A percentile compares a stretch with the other conserved stretches of the same genome.
Conservation (phyloP, 2,888 invertebrate species). For the Drosophila helvetica region DNA sequence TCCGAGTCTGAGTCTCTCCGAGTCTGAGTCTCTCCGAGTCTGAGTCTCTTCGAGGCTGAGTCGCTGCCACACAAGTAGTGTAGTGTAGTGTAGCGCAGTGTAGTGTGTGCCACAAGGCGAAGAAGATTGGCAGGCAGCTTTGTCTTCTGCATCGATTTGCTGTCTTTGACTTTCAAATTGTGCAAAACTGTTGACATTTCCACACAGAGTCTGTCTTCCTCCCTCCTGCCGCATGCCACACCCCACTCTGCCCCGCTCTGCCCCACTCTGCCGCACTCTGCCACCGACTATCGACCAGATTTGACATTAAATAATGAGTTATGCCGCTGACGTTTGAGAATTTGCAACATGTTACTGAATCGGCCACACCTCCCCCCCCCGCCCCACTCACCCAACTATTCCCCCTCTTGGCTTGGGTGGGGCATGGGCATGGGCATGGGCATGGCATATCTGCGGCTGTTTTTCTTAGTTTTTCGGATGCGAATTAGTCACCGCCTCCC, state of each 20-base stretch:
- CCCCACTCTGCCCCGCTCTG: slow-evolving; percentile 9
- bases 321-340: slow-evolving; percentile 72
- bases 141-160: slow-evolving; percentile 38
- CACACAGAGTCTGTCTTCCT: slow-evolving; percentile 27
- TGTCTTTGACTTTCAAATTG: slow-evolving; percentile 67
- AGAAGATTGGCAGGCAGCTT: not conserved
- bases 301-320: slow-evolving; percentile 79
- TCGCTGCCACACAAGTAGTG: slow-evolving; percentile 52
- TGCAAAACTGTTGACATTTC: slow-evolving; percentile 67
- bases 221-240: not conserved
- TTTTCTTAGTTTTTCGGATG: slow-evolving; percentile 22
- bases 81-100: not conserved
- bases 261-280: slow-evolving; percentile 16
- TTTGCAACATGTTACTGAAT: slow-evolving; percentile 61
- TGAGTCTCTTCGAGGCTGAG: slow-evolving; percentile 18
- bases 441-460: slow-evolving; percentile 7
- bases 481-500: slow-evolving; percentile 58
- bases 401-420: slow-evolving; percentile 13
- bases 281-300: slow-evolving; percentile 65
- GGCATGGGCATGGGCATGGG: slow-evolving; percentile 7
- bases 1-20: slow-evolving; percentile 10
- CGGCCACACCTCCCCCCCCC: slow-evolving; percentile 5
- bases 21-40: slow-evolving; percentile 26
- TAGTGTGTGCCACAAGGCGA: not conserved
- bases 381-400: not conserved